These are phyloP conservation scores for Colletes collaris DNA, from an alignment of 2,888 invertebrate genomes.

Conservation along the genomic window DNA sequence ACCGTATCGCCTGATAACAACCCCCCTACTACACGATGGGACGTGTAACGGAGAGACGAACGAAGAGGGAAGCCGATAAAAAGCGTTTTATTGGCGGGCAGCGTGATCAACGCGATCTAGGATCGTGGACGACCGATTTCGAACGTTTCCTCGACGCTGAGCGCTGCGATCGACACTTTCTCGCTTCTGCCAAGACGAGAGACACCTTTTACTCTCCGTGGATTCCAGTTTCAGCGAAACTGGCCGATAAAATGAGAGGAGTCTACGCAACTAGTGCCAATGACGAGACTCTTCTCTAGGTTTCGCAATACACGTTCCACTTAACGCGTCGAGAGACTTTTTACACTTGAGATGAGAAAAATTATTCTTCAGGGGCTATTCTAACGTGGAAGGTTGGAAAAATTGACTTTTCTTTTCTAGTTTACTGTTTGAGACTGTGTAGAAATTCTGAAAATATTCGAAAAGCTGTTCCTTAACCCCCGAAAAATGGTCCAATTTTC, in stretches of 20 bases:
- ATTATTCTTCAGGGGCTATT: too few species aligned
- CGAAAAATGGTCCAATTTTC: too few species aligned
- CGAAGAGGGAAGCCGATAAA: constrained; percentile 42
- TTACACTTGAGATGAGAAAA: too few species aligned
- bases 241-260: constrained; percentile 43
- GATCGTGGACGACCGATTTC: constrained; percentile 22
- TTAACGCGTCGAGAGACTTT: constrained; percentile 25
- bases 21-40: constrained; percentile 40
- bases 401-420: too few species aligned
- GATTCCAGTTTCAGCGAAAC: constrained; percentile 57
- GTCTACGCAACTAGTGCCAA: constrained; percentile 34
- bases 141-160: neutral
- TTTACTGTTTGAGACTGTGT: too few species aligned
- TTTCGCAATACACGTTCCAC: constrained; percentile 35
- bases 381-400: too few species aligned
- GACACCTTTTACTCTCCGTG: constrained; percentile 51
- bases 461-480: too few species aligned
- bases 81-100: constrained; percentile 44
- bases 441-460: too few species aligned
- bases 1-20: constrained; percentile 72
- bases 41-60: constrained; percentile 16
- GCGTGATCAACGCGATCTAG: constrained; percentile 42
- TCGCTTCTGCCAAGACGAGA: constrained; percentile 28
- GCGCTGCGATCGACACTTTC: constrained; percentile 5
- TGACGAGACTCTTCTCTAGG: constrained; percentile 26